Percentiles rank a stretch among this genome's conserved stretches.
phyloP scores from a whole-genome alignment of 2,888 invertebrate species.

The Trichopria drosophilae region DNA sequence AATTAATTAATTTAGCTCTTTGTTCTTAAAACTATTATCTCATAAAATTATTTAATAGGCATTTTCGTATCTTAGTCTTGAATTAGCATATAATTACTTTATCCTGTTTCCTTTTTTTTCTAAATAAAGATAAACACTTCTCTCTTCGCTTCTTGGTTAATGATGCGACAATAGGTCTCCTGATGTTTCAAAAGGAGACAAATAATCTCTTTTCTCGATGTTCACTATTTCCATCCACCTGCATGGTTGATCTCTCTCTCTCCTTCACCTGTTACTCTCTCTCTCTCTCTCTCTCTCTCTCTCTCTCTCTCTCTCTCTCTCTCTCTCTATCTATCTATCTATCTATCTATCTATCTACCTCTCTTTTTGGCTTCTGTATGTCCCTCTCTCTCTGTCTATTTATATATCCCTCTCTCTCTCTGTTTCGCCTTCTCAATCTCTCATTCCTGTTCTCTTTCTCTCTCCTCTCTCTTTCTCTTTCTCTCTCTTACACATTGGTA shows the following conservation, averaged over 20 bases:
- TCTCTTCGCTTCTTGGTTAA: too few species aligned
- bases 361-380: constrained; percentile 15
- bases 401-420: constrained; percentile 7
- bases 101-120: too few species aligned
- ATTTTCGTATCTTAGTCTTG: too few species aligned
- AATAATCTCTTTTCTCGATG: neutral
- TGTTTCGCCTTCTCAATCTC: constrained; percentile 31
- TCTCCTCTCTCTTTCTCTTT: constrained; percentile 33
- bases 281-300: too few species aligned
- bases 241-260: neutral
- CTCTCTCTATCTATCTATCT: constrained; percentile 9
- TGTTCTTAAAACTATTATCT: too few species aligned
- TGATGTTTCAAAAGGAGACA: too few species aligned
- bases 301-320: constrained; percentile 17
- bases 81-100: too few species aligned
- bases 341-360: constrained; percentile 1
- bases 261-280: constrained; percentile 6
- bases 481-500: constrained; percentile 4
- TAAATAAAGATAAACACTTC: too few species aligned
- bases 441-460: constrained; percentile 26
- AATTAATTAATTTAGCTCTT: too few species aligned
- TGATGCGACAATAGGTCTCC: too few species aligned
- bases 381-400: constrained; percentile 11
- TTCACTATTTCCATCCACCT: neutral
- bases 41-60: too few species aligned